Percentiles rank a stretch among this genome's conserved stretches.
phyloP scores from a whole-genome alignment of 2,797 vertebrate species.

The Cyprinodon diabolis region DNA sequence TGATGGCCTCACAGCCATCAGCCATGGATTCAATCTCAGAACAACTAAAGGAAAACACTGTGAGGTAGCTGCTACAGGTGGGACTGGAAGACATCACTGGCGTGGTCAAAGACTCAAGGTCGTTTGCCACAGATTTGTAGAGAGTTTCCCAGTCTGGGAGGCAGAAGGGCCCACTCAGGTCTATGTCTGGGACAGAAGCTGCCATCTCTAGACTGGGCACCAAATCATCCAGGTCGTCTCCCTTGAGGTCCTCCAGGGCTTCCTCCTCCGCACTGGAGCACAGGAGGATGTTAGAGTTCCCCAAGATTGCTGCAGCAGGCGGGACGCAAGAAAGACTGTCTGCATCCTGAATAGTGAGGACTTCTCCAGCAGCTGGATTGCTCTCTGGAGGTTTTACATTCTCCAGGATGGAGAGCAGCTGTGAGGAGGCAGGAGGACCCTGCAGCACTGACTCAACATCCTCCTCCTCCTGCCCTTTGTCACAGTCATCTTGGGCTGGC shows the following conservation, averaged over 20 bases:
- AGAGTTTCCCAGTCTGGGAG: conserved; percentile 96
- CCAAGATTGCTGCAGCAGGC: conserved; percentile 74
- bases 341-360: conserved; percentile 68
- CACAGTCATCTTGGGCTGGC: conserved; percentile 37
- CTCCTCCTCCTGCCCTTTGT: conserved; percentile 44
- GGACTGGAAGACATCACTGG: conserved; percentile 91
- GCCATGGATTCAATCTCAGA: conserved; percentile 87
- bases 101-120: conserved; percentile 90
- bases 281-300: conserved; percentile 83
- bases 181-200: conserved; percentile 92
- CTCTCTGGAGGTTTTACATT: conserved; percentile 57
- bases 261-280: conserved; percentile 84
- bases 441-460: conserved; percentile 81
- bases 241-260: conserved; percentile 83
- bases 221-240: conserved; percentile 85
- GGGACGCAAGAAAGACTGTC: conserved; percentile 64
- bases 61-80: conserved; percentile 86
- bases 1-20: conserved; percentile 84
- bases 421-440: conserved; percentile 76
- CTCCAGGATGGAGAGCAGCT: conserved; percentile 67
- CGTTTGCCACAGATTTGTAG: conserved; percentile 85
- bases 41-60: conserved; percentile 91
- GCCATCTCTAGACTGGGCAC: conserved; percentile 82
- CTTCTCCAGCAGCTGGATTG: conserved; percentile 40
- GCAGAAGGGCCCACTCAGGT: conserved; percentile 90